Percentiles rank a stretch among this genome's conserved stretches.
Evolutionary conservation across 2,113 vertebrate genomes (phyloP).

Genomic region (Oxyura jamaicensis): DNA sequence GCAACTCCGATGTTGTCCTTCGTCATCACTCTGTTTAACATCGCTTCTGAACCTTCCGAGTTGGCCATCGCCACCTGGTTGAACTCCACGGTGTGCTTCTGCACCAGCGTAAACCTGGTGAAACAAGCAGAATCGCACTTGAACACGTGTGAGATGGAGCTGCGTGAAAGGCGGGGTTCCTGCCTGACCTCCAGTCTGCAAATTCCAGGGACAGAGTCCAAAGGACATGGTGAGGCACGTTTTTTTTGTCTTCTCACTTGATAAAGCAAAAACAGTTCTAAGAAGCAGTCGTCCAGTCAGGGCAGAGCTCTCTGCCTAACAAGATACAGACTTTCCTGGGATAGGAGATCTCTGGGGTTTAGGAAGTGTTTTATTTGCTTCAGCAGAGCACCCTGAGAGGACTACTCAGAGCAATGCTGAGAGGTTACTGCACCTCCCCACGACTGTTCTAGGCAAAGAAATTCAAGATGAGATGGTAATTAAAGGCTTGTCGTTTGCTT

Average conservation of each 20-base stretch:
- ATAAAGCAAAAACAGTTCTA: background rate
- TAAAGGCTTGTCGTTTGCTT: background rate
- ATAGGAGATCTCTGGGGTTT: background rate
- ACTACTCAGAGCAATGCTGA: background rate
- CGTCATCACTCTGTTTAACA: constrained; percentile 98
- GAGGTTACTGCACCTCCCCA: background rate
- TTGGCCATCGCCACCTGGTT: constrained; percentile 99
- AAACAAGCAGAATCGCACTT: background rate
- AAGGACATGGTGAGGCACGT: background rate
- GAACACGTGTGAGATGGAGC: background rate
- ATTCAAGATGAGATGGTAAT: background rate
- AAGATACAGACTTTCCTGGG: background rate
- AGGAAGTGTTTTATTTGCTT: background rate
- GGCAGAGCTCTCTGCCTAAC: background rate
- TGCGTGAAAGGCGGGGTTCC: too few relatives aligned
- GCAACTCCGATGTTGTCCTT: constrained; percentile 99
- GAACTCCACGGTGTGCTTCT: constrained; percentile 98
- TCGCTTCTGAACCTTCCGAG: constrained; percentile 97
- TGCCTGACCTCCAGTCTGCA: background rate
- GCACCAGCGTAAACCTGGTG: constrained; percentile 90
- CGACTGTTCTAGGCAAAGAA: background rate
- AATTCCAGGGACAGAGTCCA: background rate
- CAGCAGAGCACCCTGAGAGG: background rate
- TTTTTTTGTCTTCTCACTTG: background rate
- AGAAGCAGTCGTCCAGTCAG: background rate